phyloP scores from a whole-genome alignment of 35 echinoderm and acorn worm genomes.

The Apostichopus parvimensis region DNA sequence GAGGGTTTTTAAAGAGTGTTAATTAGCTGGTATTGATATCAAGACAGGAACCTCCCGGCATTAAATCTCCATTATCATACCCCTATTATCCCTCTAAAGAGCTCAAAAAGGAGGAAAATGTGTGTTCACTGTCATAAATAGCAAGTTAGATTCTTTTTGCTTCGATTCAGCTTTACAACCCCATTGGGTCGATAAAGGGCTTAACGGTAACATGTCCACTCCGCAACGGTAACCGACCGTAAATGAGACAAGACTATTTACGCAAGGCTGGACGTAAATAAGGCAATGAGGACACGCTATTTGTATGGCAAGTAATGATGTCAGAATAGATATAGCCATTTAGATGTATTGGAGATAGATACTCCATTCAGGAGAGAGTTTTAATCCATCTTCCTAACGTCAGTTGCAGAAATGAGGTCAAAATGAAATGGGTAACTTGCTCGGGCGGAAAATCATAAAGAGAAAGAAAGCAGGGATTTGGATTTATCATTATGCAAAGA shows the following conservation, averaged over 20 bases:
- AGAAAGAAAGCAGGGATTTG: neutral
- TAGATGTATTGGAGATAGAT: neutral
- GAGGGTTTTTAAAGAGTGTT: slow-evolving; percentile 20
- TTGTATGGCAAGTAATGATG: neutral
- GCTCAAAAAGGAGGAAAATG: slow-evolving; percentile 12
- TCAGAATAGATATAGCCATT: slow-evolving; percentile 9
- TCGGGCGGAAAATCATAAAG: neutral
- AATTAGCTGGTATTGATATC: slow-evolving; percentile 33
- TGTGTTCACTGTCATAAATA: slow-evolving; percentile 24
- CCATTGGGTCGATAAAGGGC: slow-evolving; percentile 19
- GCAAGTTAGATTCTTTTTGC: neutral
- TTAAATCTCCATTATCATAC: slow-evolving; percentile 24
- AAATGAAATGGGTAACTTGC: neutral
- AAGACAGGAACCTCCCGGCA: neutral
- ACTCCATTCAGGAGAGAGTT: neutral
- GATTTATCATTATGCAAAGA: no score
- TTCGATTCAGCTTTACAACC: slow-evolving; percentile 34
- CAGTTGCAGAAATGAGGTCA: neutral
- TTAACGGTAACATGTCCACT: slow-evolving; percentile 39
- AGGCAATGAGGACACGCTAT: neutral
- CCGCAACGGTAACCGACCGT: slow-evolving; percentile 26
- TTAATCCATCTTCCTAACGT: neutral
- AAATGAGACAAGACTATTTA: slow-evolving; percentile 43
- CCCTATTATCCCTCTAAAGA: slow-evolving; percentile 1
- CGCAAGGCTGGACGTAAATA: slow-evolving; percentile 20